Percentiles rank a stretch among this genome's conserved stretches.
These are phyloP conservation scores for Acanthornis magna DNA, from an alignment of 2,797 vertebrate genomes.

Conservation along the genomic window DNA sequence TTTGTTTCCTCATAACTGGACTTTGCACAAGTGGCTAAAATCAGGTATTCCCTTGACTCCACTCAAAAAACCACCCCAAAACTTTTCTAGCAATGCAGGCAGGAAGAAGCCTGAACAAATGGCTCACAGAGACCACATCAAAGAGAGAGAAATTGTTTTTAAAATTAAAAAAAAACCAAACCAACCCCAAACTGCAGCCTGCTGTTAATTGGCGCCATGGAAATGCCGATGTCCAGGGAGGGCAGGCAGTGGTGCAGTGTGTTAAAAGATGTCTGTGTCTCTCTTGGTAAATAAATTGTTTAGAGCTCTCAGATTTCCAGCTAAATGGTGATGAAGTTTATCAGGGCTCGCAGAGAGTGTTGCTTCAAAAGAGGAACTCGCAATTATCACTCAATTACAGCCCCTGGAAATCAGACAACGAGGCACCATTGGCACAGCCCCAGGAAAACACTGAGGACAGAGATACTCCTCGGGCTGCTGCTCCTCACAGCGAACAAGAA, in stretches of 20 bases:
- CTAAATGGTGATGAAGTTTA: constrained; percentile 71
- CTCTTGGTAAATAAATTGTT: constrained; percentile 75
- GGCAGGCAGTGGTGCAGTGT: constrained; percentile 11
- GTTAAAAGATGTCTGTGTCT: constrained; percentile 58
- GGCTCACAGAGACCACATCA: background rate
- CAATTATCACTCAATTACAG: constrained; percentile 72
- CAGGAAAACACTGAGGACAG: constrained; percentile 55
- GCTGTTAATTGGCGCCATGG: constrained; percentile 41
- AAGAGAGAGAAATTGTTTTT: background rate
- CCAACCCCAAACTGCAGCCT: background rate
- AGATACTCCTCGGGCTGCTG: constrained; percentile 50
- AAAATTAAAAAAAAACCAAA: background rate
- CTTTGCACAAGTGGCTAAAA: background rate
- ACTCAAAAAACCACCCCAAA: background rate
- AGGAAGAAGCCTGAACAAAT: background rate
- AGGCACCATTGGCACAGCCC: constrained; percentile 63
- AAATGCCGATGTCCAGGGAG: background rate
- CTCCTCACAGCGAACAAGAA: constrained; percentile 43
- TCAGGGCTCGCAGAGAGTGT: constrained; percentile 32
- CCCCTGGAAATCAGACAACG: constrained; percentile 65
- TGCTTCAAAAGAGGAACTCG: constrained; percentile 62
- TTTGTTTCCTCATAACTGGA: background rate
- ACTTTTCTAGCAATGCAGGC: background rate
- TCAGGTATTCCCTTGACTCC: background rate
- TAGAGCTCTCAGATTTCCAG: constrained; percentile 72